Evolutionary conservation across 2,888 invertebrate genomes (phyloP), one percentile per base, ranked within the genome.

Genomic region (Argyresthia albistria): DNA sequence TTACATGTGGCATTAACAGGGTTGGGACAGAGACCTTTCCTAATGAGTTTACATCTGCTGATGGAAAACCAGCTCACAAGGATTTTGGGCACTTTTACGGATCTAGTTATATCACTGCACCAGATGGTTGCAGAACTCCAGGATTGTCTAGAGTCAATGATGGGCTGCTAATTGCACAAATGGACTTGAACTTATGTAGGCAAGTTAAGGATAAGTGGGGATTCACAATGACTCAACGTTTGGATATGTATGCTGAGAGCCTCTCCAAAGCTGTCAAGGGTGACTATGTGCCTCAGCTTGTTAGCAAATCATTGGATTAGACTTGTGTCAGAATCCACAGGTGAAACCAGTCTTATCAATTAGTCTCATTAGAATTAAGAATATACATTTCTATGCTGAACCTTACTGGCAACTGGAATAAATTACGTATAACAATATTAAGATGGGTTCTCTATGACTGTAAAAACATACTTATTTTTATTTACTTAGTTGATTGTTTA

Each of bases 51-150:
- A 84, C 87, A 35, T 87, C 87, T 51, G 87, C 77, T 43, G 84
- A 87, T 67, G 97, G 97, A 0, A 90, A 91, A 59, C 91, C 93
- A 48, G 94, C 95, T 15, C 94, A 95, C 66, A 94, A 92, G 64
- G 93, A 95, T 53, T 98, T 98, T 72, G 99, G 99, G 0, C 95
- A 97, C 66, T 99, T 99, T 75, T 99, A 98, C 84, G 99, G 98
- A 0, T 97, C 98, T 0, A 95, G 96, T 63, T 99, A 99, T 78
- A 90, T 98, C 0, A 93, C 98, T 35, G 96, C 95, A 1, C 99
- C 99, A 0, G 96, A 99, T 89, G 99, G 98, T 1, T 89, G 92
- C 12, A 90, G 99, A 66, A 97, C 97, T 52, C 97, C 96, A 37
- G 93, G 95, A 0, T 78, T 97, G 16, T 95, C 95, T 1, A 91